Conservation (phyloP, 2,113 vertebrate genomes). For the Capreolus pygargus region DNA sequence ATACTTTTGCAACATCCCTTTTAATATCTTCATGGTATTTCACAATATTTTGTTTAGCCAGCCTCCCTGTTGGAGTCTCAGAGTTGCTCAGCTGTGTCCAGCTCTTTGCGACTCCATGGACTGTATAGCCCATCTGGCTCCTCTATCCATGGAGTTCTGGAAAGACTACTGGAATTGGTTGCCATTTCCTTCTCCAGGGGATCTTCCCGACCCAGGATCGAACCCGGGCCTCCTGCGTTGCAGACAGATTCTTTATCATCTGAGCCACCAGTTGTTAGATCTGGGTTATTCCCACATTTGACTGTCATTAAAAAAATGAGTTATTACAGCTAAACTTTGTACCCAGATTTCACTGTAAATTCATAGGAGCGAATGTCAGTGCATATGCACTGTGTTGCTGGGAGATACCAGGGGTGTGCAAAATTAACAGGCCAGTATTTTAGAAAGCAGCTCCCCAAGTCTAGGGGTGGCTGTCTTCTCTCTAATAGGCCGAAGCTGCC, state of each 20-base stretch:
- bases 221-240: neutral
- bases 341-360: neutral
- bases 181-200: neutral
- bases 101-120: neutral
- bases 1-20: neutral
- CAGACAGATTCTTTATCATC: neutral
- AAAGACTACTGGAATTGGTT: neutral
- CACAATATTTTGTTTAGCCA: neutral
- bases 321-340: neutral
- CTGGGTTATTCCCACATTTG: neutral
- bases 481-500: neutral
- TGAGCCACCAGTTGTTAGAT: neutral
- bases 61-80: neutral
- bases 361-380: neutral
- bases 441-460: neutral
- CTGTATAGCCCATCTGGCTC: neutral
- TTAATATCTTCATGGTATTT: constrained; percentile 8
- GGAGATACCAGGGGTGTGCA: neutral
- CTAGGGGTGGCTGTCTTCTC: neutral
- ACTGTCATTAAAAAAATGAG: neutral
- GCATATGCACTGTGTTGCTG: neutral
- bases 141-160: neutral
- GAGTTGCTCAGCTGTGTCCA: neutral
- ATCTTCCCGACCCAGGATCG: neutral
- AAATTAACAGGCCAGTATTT: neutral